Percentiles rank a stretch among this genome's conserved stretches.
phyloP scores from a whole-genome alignment of 2,888 invertebrate genomes.

The Cantharis rufa region DNA sequence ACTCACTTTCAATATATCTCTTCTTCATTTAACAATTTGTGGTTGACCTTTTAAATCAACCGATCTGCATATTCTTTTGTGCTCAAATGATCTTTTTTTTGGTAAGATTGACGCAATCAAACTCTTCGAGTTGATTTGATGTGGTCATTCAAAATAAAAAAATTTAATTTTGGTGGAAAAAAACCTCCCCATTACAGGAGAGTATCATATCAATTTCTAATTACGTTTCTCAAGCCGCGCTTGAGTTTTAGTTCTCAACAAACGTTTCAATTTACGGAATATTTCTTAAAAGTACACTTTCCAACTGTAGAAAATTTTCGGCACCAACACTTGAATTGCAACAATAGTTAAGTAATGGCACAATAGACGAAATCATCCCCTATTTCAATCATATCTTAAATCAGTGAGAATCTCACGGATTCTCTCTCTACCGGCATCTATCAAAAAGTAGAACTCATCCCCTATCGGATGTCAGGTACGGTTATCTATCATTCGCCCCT shows the following conservation, averaged over 20 bases:
- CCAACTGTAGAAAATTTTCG: slow-evolving; percentile 13
- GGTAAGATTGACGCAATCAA: background rate
- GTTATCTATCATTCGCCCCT: slow-evolving; percentile 35
- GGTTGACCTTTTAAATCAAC: background rate
- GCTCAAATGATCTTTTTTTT: background rate
- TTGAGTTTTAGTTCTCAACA: background rate
- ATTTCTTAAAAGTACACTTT: slow-evolving; percentile 3
- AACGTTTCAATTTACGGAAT: background rate
- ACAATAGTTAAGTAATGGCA: slow-evolving; percentile 28
- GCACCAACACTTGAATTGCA: slow-evolving; percentile 23
- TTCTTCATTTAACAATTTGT: background rate
- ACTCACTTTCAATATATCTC: background rate
- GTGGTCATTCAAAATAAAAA: background rate
- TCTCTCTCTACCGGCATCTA: slow-evolving; percentile 28
- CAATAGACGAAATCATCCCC: slow-evolving; percentile 32
- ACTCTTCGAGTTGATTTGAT: background rate
- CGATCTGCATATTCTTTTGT: background rate
- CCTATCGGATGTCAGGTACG: slow-evolving; percentile 33
- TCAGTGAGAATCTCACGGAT: slow-evolving; percentile 34
- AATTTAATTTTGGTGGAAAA: background rate
- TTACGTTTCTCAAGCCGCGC: background rate
- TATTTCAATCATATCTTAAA: slow-evolving; percentile 30
- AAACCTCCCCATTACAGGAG: background rate
- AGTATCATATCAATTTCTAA: background rate
- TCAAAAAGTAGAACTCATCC: slow-evolving; percentile 32